Conservation (phyloP, 2,113 vertebrate species). For the Corythornis cristatus region DNA sequence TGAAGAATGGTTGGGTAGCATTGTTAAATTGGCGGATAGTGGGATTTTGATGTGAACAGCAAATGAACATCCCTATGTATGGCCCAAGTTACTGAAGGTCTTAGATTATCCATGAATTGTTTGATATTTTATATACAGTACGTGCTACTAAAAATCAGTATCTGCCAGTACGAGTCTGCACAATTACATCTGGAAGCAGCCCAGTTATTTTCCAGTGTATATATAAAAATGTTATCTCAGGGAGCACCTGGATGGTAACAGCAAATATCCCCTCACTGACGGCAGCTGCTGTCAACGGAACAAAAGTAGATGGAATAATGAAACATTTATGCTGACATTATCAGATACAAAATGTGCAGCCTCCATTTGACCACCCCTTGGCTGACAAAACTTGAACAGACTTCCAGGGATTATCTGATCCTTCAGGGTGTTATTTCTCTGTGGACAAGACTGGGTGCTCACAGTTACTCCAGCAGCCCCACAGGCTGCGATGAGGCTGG, state of each 20-base stretch:
- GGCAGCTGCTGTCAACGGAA: conserved; percentile 4
- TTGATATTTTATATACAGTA: neutral
- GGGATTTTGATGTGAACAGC: neutral
- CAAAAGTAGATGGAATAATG: conserved; percentile 10
- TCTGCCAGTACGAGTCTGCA: neutral
- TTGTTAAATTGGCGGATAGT: neutral
- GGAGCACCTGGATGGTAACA: conserved; percentile 15
- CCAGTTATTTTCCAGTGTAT: neutral
- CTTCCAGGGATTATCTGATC: neutral
- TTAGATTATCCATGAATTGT: neutral
- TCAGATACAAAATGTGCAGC: neutral
- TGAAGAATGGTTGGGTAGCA: neutral
- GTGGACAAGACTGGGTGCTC: neutral
- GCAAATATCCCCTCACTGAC: neutral
- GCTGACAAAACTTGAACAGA: neutral
- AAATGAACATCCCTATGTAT: neutral
- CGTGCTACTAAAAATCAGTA: neutral
- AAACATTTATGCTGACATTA: neutral
- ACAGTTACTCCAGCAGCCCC: neutral
- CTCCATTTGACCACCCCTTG: neutral
- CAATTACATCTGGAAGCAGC: neutral
- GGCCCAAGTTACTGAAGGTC: neutral
- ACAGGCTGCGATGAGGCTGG: too few species aligned
- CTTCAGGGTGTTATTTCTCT: neutral
- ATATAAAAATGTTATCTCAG: neutral